Evolutionary conservation across 2,888 invertebrate genomes (phyloP).

Genomic region (Caradrina kadenii): DNA sequence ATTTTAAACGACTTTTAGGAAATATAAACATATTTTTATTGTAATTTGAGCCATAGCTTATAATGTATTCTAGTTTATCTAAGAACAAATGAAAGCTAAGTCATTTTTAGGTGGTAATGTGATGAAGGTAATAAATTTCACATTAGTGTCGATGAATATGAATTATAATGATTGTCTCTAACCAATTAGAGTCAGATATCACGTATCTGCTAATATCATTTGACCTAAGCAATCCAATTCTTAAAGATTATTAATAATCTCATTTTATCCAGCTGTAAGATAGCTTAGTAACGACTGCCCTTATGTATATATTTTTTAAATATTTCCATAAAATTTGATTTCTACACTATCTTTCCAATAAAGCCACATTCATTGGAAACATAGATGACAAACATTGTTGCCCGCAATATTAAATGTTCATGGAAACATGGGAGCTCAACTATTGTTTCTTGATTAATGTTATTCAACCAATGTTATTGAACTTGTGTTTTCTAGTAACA

Average conservation of each 20-base stretch:
- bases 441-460: too few relatives aligned
- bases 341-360: background rate
- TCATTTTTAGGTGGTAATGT: slow-evolving; percentile 1
- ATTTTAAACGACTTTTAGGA: slow-evolving; percentile 22
- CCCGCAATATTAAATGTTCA: too few relatives aligned
- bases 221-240: background rate
- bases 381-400: too few relatives aligned
- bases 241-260: background rate
- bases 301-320: background rate
- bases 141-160: slow-evolving; percentile 1
- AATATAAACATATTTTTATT: slow-evolving; percentile 24
- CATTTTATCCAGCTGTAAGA: background rate
- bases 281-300: background rate
- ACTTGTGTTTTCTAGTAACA: too few relatives aligned
- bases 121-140: slow-evolving; percentile 33
- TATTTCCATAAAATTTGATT: too few relatives aligned
- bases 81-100: slow-evolving; percentile 13
- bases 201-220: background rate
- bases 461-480: too few relatives aligned
- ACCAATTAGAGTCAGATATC: slow-evolving; percentile 7
- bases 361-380: too few relatives aligned
- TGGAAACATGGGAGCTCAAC: too few relatives aligned
- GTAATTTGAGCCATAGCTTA: slow-evolving; percentile 15
- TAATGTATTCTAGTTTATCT: slow-evolving; percentile 9
- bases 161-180: slow-evolving; percentile 21